Base-by-base conservation (phyloP, 2,113 vertebrate genomes). In the Dicentrarchus labrax region DNA sequence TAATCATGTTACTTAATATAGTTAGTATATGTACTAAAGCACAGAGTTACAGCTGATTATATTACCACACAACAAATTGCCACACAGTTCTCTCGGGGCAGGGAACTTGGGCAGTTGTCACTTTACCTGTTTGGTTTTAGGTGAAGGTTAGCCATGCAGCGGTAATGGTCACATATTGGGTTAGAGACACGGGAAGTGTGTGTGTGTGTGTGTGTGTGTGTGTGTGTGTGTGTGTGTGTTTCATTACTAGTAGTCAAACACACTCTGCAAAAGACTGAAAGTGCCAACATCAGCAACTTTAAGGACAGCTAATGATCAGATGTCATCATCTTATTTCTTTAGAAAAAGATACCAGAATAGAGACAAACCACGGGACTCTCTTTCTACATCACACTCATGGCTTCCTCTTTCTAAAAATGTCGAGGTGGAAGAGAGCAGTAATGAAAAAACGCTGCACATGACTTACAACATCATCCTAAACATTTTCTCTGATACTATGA, bases 351-450 rank as follows among this genome's bases (percentile, higher is more conserved):
- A 11, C 8, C 8, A 73, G 79, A 79, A 72, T 45, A 80, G 47
- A 53, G 21, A 15, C 1, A 48, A 60, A 85, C 13, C 88, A 92
- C 30, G 72, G 6, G 73, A 75, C 22, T 24, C 43, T 54, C 43
- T 61, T 80, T 72, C 60, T 38, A 17, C 54, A 86, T 83, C 43
- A 51, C 19, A 72, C 3, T 51, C 48, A 51, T 19, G n/a, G 72
- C 84, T 92, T 94, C 91, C 64, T 84, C 70, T 90, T 90, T 87
- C 54, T 68, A 50, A 86, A 80, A 83, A 50, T 0, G 8, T 30
- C 50, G 15, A 41, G 1, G 2, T 21, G 1, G 59, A 65, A 53
- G n/a, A 61, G n/a, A 61, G 57, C 22, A 6, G 36, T 66, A 65
- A 59, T 24, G 17, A 73, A 11, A 2, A 73, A 65, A 53, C 51